Conservation (phyloP, 2,888 invertebrate species). For the Enchytraeus crypticus region DNA sequence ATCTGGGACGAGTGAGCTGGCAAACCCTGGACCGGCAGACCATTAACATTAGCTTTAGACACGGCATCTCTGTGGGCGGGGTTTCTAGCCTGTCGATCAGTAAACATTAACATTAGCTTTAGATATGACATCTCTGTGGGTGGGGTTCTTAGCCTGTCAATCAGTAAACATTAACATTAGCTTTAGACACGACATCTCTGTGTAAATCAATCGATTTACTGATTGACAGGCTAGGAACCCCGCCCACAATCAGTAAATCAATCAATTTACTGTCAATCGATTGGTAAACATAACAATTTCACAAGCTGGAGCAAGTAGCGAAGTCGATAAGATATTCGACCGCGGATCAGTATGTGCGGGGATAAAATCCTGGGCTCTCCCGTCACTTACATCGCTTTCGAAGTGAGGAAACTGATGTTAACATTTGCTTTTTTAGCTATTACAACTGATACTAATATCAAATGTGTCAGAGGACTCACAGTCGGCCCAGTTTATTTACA, state of each 20-base stretch:
- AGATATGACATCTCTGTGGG: constrained; percentile 70
- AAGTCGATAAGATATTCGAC: too few relatives aligned
- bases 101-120: constrained; percentile 59
- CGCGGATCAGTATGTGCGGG: too few relatives aligned
- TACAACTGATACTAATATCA: neutral
- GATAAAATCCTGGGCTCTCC: too few relatives aligned
- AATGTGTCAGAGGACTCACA: neutral
- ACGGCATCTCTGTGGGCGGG: constrained; percentile 70
- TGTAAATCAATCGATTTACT: constrained; percentile 57
- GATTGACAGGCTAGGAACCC: constrained; percentile 56
- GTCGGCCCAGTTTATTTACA: neutral
- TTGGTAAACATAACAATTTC: too few relatives aligned
- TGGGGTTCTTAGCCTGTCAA: constrained; percentile 57
- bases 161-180: constrained; percentile 54
- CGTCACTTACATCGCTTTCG: too few relatives aligned
- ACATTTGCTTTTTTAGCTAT: neutral
- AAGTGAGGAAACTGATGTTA: too few relatives aligned
- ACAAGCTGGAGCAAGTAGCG: too few relatives aligned
- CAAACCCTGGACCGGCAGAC: constrained; percentile 45
- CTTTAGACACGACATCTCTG: constrained; percentile 71
- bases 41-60: constrained; percentile 62
- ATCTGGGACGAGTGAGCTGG: constrained; percentile 35
- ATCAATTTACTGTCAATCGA: constrained; percentile 61
- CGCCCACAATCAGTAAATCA: constrained; percentile 69
- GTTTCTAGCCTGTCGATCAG: constrained; percentile 54